These are phyloP conservation scores for Sebastes jordani DNA, from an alignment of 2,797 vertebrate genomes.

Conservation along the genomic window DNA sequence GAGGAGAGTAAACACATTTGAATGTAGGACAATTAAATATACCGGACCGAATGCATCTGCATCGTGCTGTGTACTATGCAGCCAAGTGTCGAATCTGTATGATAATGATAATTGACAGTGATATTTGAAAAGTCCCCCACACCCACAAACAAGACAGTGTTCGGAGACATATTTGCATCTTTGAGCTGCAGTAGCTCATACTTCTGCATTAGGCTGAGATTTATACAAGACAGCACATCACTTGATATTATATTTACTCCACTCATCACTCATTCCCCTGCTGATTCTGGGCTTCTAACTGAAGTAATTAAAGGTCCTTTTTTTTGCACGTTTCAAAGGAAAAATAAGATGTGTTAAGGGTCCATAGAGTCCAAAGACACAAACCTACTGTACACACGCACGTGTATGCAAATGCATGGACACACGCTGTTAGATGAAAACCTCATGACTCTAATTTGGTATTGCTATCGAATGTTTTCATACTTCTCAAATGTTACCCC, in stretches of 20 bases:
- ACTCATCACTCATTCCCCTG: constrained; percentile 52
- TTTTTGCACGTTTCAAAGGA: constrained; percentile 48
- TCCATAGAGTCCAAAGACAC: constrained; percentile 28
- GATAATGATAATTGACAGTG: constrained; percentile 44
- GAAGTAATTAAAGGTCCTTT: constrained; percentile 63
- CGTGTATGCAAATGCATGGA: background rate
- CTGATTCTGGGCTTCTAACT: constrained; percentile 37
- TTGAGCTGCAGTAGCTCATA: constrained; percentile 25
- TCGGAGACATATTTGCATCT: constrained; percentile 44
- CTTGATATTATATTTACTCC: constrained; percentile 56
- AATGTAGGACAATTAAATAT: constrained; percentile 47
- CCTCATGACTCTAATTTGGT: background rate
- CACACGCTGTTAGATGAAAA: background rate
- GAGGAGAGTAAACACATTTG: constrained; percentile 7
- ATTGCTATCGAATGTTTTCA: background rate
- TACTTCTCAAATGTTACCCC: background rate
- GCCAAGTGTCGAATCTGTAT: background rate
- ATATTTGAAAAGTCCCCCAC: constrained; percentile 20
- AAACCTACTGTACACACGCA: background rate
- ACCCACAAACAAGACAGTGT: constrained; percentile 7
- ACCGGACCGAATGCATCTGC: background rate
- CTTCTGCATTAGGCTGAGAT: constrained; percentile 24
- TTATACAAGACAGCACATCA: constrained; percentile 39
- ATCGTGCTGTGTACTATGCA: background rate
- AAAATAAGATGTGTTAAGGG: constrained; percentile 37